Base-by-base conservation (phyloP, 2,888 invertebrate genomes). In the Punctoribates punctum region DNA sequence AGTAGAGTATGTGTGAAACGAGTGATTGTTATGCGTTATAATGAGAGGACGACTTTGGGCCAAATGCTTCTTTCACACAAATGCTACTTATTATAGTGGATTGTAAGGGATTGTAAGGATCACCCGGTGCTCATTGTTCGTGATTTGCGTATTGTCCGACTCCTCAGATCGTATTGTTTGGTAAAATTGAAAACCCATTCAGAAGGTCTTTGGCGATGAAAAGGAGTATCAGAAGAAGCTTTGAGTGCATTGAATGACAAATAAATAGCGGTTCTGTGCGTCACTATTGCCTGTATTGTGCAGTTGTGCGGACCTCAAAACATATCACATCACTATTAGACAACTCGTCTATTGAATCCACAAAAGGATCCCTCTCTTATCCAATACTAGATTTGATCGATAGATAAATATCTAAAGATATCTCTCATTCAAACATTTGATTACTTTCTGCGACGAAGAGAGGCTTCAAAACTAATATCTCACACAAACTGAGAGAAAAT, bases 141-240 rank as follows among this genome's bases (percentile, higher is more conserved):
- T 67, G 67, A 67, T 67, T 67, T 67, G 67, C 67, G 67, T 67
- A 67, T 67, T 67, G 67, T 67, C 67, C 67, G 27, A 25, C 9
- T 29, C 29, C 67, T 67, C 13, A n/a, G 67, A 5, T 67, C 38
- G n/a, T 20, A 67, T 67, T 67, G 67, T 67, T 67, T 67, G 67
- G 34, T 34, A 67, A 67, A 67, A 67, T 67, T 67, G 67, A 67
- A 67, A 67, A 67, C 67, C 67, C 38, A 67, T 67, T 67, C 38
- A 67, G 20, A 67, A 42, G 29, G 67, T 67, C 67, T 67, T 67
- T 38, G 67, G 17, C 62, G 38, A 67, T 67, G 67, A 67, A 67
- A 67, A 67, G 67, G 20, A 67, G 67, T 38, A 38, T 20, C 20
- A 67, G 67, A 62, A 62, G 62, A 27, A 54, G 60, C 38, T 67